Evolutionary conservation across 1,140 invertebrate genomes (phyloP).

Genomic region (Drosophila erecta): DNA sequence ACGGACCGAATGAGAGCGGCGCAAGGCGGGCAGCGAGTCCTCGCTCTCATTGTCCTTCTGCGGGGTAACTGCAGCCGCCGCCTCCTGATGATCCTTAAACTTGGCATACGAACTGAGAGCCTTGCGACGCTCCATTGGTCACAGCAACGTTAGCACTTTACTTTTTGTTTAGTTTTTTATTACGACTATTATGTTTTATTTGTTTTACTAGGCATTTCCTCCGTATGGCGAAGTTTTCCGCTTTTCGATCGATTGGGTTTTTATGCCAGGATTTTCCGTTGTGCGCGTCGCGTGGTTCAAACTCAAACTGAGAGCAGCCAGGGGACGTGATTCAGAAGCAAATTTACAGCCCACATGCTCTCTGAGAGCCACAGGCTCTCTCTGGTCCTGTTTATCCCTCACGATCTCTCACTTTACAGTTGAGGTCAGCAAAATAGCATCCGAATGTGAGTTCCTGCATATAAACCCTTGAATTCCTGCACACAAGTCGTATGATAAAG

Average conservation of each 20-base stretch:
- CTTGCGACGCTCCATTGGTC: slow-evolving; percentile 71
- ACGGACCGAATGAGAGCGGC: slow-evolving; percentile 89
- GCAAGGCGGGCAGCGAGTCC: slow-evolving; percentile 84
- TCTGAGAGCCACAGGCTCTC: slow-evolving; percentile 15
- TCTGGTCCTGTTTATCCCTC: not conserved
- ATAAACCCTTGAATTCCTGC: too few species aligned
- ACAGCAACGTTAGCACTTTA: slow-evolving; percentile 10
- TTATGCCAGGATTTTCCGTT: slow-evolving; percentile 52
- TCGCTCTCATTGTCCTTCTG: slow-evolving; percentile 27
- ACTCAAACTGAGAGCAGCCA: slow-evolving; percentile 56
- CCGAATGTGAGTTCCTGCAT: not conserved
- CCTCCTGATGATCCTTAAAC: slow-evolving; percentile 69
- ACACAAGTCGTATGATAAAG: too few species aligned
- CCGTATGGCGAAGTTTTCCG: slow-evolving; percentile 1
- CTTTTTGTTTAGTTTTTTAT: slow-evolving; percentile 32
- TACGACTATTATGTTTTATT: slow-evolving; percentile 1
- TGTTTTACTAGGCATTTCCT: not conserved
- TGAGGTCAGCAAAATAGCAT: not conserved
- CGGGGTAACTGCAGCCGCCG: slow-evolving; percentile 77
- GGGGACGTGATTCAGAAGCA: slow-evolving; percentile 49
- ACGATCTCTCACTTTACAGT: slow-evolving; percentile 4
- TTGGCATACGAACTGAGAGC: slow-evolving; percentile 69
- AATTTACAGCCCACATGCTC: slow-evolving; percentile 15
- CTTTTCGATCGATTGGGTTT: slow-evolving; percentile 14
- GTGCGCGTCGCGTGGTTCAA: slow-evolving; percentile 54